phyloP scores from a whole-genome alignment of 2,113 vertebrate genomes.

The Dicaeum eximium region DNA sequence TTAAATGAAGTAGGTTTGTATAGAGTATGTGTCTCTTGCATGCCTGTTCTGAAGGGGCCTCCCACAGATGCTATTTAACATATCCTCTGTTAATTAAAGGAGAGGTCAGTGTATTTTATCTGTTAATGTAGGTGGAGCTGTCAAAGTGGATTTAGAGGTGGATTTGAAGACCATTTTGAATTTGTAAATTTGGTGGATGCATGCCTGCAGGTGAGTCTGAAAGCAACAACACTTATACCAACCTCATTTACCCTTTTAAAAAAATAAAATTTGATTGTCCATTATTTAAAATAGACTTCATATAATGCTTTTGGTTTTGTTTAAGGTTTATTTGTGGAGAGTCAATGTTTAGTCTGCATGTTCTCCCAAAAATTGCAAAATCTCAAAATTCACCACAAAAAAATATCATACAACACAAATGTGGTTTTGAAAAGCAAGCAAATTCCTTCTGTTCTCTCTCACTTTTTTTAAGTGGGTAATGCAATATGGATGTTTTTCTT shows the following conservation, averaged over 20 bases:
- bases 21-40: not conserved
- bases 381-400: not conserved
- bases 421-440: not conserved
- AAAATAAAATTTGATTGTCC: not conserved
- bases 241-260: not conserved
- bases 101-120: not conserved
- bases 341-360: not conserved
- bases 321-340: not conserved
- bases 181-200: not conserved
- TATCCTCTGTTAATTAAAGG: not conserved
- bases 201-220: not conserved
- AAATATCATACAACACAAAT: not conserved
- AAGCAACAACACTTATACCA: not conserved
- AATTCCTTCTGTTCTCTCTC: not conserved
- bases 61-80: not conserved
- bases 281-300: not conserved
- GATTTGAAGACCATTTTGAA: not conserved
- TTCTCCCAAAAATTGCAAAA: not conserved
- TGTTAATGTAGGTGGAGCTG: not conserved
- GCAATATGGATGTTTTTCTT: not conserved
- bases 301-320: not conserved
- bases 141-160: not conserved
- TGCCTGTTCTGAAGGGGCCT: not conserved
- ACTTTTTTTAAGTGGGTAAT: not conserved
- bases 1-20: not conserved